Conservation (phyloP, 2,888 invertebrate species). For the Galerucella nymphaeae region DNA sequence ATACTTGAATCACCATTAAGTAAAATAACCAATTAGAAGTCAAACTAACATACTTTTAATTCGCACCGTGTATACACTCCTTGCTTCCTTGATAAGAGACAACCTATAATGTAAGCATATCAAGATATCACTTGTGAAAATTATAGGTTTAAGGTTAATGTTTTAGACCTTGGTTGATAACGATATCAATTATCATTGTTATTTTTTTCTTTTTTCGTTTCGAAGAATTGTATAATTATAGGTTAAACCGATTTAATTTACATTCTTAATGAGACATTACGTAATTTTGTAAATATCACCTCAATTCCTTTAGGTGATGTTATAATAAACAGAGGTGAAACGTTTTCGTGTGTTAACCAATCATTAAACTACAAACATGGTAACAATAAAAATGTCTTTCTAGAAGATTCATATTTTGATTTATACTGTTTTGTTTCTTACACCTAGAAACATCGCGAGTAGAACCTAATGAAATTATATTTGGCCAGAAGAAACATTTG, state of each 20-base stretch:
- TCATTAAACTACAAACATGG: not conserved
- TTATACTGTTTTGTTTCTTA: no score
- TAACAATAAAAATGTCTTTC: not conserved
- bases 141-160: conserved; percentile 39
- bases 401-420: no score
- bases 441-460: no score
- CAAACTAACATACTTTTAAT: not conserved
- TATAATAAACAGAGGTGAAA: conserved; percentile 1
- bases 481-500: no score
- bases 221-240: conserved; percentile 52
- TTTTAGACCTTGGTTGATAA: conserved; percentile 52
- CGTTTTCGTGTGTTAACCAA: not conserved
- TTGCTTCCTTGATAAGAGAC: conserved; percentile 18
- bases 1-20: no score
- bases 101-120: conserved; percentile 12
- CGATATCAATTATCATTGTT: conserved; percentile 51
- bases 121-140: conserved; percentile 37
- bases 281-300: conserved; percentile 40
- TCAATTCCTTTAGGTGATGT: conserved; percentile 27
- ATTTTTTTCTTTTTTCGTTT: conserved; percentile 41
- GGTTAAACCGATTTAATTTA: conserved; percentile 51
- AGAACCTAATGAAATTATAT: no score
- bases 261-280: conserved; percentile 49
- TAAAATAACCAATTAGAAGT: no score
- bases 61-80: not conserved